Conservation (phyloP, 2,888 invertebrate genomes). For the Diarsia mendica region DNA sequence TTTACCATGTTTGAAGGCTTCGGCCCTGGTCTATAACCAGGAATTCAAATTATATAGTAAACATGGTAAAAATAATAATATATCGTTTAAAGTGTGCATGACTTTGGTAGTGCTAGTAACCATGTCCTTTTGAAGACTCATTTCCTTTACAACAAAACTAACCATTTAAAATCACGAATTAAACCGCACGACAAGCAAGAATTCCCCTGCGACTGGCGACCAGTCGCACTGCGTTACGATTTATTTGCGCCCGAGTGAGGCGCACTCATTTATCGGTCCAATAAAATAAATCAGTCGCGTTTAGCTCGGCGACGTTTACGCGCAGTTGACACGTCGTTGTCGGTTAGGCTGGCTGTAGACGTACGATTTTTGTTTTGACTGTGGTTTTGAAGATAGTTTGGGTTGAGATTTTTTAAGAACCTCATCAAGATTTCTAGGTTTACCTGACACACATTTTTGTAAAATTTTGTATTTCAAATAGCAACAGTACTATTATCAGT, state of each 20-base stretch:
- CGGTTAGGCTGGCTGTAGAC: conserved; percentile 59
- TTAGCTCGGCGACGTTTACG: conserved; percentile 76
- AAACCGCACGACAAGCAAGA: conserved; percentile 35
- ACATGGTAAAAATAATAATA: too few species aligned
- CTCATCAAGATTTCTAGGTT: not conserved
- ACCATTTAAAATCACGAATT: conserved; percentile 45
- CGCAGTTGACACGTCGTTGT: conserved; percentile 75
- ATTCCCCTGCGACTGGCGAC: conserved; percentile 43
- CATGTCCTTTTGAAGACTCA: not conserved
- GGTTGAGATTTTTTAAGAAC: not conserved
- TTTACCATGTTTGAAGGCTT: too few species aligned
- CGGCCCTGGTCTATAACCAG: too few species aligned
- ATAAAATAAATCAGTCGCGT: conserved; percentile 78
- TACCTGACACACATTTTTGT: too few species aligned
- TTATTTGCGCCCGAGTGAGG: conserved; percentile 66
- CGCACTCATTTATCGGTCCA: conserved; percentile 80
- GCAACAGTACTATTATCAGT: not conserved
- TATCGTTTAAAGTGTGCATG: too few species aligned
- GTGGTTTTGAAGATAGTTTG: not conserved
- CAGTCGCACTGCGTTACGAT: conserved; percentile 58
- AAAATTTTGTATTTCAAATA: too few species aligned
- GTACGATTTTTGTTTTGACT: conserved; percentile 49
- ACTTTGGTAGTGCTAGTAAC: too few species aligned
- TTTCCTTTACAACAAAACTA: not conserved
- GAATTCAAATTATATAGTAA: too few species aligned